Evolutionary conservation across 2,888 invertebrate genomes (phyloP), one percentile per base, ranked within the genome.

Genomic region (Epirrita christyi): DNA sequence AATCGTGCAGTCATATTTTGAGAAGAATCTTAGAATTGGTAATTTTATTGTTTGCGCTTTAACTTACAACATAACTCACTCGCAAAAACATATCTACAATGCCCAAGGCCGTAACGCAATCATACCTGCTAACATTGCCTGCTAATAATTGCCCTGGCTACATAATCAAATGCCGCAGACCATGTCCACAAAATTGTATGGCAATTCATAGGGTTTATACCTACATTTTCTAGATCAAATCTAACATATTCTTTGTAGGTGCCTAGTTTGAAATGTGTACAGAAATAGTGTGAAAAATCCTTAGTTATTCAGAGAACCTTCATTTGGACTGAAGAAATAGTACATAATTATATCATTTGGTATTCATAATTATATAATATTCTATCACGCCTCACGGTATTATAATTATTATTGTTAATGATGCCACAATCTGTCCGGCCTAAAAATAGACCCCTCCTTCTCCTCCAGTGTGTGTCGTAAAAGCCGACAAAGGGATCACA

Each of bases 111-210:
- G 13, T 55, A 38, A 42, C 28, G 21, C 43, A 55, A 48, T 54
- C 34, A 55, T 38, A 48, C 15, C n/a, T 0, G 29, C 21, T 21
- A 21, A 21, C 21, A 4, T 21, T 21, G 21, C 21, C 21, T 21
- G 21, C 11, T 40, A 41, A 66, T 69, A 61, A 61, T 42, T 66
- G 52, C 48, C 48, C 42, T 36, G 60, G 44, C 47, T 52, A 56
- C 59, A 60, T 67, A 66, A 69, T 66, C 65, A 55, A 56, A 58
- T 56, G 59, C 61, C 28, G 52, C 46, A 50, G 42, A 57, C 66
- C 71, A 51, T 71, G 59, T 67, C 71, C 36, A 34, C 54, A 43
- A 62, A 63, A 41, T 48, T 29, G 27, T 32, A 41, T 34, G 27
- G 9, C 27, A 27, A n/a, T 21, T 21, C 21, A 21, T 21, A 21